Evolutionary conservation across 2,113 vertebrate species (phyloP).

Genomic region (Crocuta crocuta): DNA sequence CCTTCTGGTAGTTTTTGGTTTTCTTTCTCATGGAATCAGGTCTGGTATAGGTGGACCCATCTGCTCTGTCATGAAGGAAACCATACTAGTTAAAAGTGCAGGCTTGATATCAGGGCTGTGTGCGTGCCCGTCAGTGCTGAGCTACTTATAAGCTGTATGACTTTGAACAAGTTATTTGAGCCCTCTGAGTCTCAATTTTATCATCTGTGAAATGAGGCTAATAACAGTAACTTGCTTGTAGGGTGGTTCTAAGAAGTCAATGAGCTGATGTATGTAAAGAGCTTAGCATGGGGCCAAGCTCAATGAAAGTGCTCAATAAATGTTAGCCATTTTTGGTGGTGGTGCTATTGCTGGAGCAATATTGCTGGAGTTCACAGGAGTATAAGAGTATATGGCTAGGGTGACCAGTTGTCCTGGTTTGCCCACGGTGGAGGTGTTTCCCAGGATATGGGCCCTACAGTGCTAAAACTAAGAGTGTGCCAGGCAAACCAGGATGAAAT

Average conservation of each 20-base stretch:
- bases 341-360: not conserved
- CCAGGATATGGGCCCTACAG: not conserved
- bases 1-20: not conserved
- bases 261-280: not conserved
- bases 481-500: not conserved
- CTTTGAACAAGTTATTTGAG: not conserved
- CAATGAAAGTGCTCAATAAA: not conserved
- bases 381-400: not conserved
- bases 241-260: not conserved
- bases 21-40: not conserved
- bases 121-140: not conserved
- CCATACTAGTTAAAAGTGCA: not conserved
- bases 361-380: not conserved
- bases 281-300: not conserved
- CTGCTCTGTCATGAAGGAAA: not conserved
- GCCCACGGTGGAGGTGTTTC: not conserved
- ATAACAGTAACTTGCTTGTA: not conserved
- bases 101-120: not conserved
- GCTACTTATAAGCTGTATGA: not conserved
- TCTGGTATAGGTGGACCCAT: not conserved
- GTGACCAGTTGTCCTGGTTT: not conserved
- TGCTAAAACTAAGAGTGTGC: not conserved
- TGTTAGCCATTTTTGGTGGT: not conserved
- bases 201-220: slow-evolving; percentile 56
- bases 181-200: not conserved